Percentiles rank a stretch among this genome's conserved stretches.
Conservation (phyloP, 2,888 invertebrate genomes). For the Chirona hameri region DNA sequence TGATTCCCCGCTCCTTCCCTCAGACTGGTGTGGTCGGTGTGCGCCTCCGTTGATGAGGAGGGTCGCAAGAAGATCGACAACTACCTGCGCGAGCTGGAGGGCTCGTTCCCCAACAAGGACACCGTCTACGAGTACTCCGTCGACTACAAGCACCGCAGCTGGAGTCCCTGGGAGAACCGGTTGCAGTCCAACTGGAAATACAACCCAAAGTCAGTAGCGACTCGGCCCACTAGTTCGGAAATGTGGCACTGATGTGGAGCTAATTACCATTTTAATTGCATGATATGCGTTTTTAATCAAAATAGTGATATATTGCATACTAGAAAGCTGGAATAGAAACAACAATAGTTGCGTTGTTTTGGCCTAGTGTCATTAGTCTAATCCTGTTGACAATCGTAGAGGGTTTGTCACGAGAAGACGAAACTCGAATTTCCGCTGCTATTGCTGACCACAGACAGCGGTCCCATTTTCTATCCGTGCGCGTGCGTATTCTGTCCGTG, state of each 20-base stretch:
- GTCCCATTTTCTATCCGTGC: too few species aligned
- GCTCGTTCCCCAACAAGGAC: slow-evolving; percentile 77
- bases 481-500: too few species aligned
- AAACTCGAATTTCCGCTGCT: too few species aligned
- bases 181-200: slow-evolving; percentile 59
- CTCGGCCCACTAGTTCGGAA: background rate
- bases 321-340: too few species aligned
- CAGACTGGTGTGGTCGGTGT: slow-evolving; percentile 48
- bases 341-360: too few species aligned
- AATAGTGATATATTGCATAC: too few species aligned
- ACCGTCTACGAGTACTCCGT: slow-evolving; percentile 79
- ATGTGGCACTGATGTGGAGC: too few species aligned
- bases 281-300: too few species aligned
- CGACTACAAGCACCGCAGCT: slow-evolving; percentile 64
- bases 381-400: slow-evolving; percentile 32
- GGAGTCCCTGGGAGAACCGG: slow-evolving; percentile 75
- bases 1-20: too few species aligned
- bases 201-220: slow-evolving; percentile 56
- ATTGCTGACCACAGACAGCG: too few species aligned
- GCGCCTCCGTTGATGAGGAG: slow-evolving; percentile 60
- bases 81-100: slow-evolving; percentile 62
- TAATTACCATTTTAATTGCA: too few species aligned
- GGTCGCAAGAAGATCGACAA: slow-evolving; percentile 55
- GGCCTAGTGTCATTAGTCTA: slow-evolving; percentile 36
- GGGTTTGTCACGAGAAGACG: too few species aligned